phyloP scores from a whole-genome alignment of 2,113 vertebrate species.

The Physeter macrocephalus region DNA sequence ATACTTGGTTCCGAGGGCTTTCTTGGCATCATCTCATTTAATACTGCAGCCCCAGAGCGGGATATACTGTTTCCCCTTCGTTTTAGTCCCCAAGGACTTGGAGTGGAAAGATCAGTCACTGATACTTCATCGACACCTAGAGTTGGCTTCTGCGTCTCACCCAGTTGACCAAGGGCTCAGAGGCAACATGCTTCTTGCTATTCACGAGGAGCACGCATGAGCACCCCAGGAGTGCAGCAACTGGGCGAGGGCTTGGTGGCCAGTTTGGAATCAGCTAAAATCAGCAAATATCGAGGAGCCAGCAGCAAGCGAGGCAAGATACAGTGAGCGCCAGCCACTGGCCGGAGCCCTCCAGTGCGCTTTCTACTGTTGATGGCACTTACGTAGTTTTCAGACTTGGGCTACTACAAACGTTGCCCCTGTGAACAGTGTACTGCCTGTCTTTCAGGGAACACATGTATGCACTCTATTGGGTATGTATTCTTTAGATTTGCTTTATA shows the following conservation, averaged over 20 bases:
- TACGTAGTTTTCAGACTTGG: background rate
- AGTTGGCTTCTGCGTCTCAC: background rate
- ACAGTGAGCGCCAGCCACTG: fast-evolving
- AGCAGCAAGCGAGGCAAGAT: background rate
- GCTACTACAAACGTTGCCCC: background rate
- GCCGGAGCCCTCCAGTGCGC: no score
- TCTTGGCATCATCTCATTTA: background rate
- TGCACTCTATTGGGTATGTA: background rate
- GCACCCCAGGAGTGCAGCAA: fast-evolving
- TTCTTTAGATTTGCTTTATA: background rate
- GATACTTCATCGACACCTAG: background rate
- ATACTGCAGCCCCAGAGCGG: background rate
- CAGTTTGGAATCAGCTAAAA: background rate
- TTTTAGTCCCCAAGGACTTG: background rate
- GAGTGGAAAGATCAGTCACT: background rate
- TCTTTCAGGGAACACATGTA: fast-evolving
- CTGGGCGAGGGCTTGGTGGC: background rate
- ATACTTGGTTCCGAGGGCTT: background rate
- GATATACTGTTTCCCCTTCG: background rate
- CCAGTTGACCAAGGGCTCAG: background rate
- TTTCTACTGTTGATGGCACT: fast-evolving
- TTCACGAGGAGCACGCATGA: background rate
- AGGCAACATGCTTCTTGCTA: background rate
- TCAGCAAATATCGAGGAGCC: fast-evolving
- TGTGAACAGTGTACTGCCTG: fast-evolving